Evolutionary conservation across 2,888 invertebrate species (phyloP).

Genomic region (Ethmia dodecea): DNA sequence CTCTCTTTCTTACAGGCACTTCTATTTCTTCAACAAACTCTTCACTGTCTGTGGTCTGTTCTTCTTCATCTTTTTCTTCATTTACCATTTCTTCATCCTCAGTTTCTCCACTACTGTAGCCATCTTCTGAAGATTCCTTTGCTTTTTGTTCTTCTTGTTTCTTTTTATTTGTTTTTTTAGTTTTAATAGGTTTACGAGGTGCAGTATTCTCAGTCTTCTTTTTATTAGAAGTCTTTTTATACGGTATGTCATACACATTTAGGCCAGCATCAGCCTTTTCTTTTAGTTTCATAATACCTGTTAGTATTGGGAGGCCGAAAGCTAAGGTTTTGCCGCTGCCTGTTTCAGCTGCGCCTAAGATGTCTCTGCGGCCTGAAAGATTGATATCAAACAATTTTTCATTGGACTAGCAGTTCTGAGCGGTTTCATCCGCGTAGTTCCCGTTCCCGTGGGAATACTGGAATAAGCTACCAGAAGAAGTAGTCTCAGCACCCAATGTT

Average conservation of each 20-base stretch:
- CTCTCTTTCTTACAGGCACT: slow-evolving; percentile 48
- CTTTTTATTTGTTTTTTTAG: slow-evolving; percentile 20
- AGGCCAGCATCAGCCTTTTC: slow-evolving; percentile 52
- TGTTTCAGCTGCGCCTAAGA: slow-evolving; percentile 99
- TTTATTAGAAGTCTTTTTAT: slow-evolving; percentile 49
- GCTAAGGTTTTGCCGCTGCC: slow-evolving; percentile 99
- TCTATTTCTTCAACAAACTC: slow-evolving; percentile 50
- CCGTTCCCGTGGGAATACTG: too few relatives aligned
- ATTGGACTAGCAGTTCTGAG: too few relatives aligned
- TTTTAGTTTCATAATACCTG: slow-evolving; percentile 87
- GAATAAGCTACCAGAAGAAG: too few relatives aligned
- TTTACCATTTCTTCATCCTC: slow-evolving; percentile 5
- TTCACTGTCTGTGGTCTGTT: slow-evolving; percentile 11
- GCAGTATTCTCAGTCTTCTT: slow-evolving; percentile 28
- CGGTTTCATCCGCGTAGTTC: too few relatives aligned
- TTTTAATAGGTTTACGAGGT: too few relatives aligned
- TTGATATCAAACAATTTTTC: too few relatives aligned
- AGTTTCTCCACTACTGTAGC: slow-evolving; percentile 52
- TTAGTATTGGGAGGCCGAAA: slow-evolving; percentile 95
- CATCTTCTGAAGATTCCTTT: slow-evolving; percentile 59
- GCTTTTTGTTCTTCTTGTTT: slow-evolving; percentile 23
- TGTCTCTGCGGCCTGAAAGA: slow-evolving; percentile 85
- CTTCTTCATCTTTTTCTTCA: not conserved
- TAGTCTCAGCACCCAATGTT: too few relatives aligned
- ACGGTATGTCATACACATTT: slow-evolving; percentile 59